phyloP scores from a whole-genome alignment of 2,797 vertebrate genomes.

The Sebastiscus tertius region DNA sequence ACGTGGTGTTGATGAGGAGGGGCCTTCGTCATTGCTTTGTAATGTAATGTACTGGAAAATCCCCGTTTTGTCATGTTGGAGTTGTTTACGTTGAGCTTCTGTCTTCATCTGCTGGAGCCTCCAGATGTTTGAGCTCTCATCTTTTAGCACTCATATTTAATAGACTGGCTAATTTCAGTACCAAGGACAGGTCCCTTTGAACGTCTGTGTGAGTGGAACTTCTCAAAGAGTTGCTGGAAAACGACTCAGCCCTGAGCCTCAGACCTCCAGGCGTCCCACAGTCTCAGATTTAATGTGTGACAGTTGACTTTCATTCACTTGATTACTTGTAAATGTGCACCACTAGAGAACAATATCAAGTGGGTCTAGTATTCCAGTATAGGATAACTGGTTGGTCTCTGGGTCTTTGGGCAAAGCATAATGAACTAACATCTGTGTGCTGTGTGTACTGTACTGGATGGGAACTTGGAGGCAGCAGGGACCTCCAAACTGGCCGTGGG shows the following conservation, averaged over 20 bases:
- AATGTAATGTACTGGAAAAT: conserved; percentile 52
- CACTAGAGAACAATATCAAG: neutral
- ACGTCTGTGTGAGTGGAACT: neutral
- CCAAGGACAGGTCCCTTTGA: conserved; percentile 72
- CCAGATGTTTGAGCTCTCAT: conserved; percentile 2
- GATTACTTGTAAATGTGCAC: neutral
- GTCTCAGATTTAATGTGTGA: neutral
- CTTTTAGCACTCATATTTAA: conserved; percentile 40
- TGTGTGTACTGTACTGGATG: neutral
- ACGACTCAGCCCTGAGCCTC: neutral
- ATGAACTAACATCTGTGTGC: neutral
- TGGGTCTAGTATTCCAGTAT: neutral
- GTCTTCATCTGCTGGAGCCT: neutral
- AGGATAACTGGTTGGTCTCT: neutral
- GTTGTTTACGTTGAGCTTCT: conserved; percentile 23
- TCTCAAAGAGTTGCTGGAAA: neutral
- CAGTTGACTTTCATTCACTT: neutral
- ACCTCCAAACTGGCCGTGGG: neutral
- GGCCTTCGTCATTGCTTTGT: conserved; percentile 41
- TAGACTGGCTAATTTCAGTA: conserved; percentile 64
- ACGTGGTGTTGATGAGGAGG: conserved; percentile 31
- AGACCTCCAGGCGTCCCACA: neutral
- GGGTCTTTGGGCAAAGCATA: neutral
- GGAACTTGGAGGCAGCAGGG: neutral
- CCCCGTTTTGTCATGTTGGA: neutral